Conservation (phyloP, 1,140 invertebrate species). For the Brachionus rotundiformis region DNA sequence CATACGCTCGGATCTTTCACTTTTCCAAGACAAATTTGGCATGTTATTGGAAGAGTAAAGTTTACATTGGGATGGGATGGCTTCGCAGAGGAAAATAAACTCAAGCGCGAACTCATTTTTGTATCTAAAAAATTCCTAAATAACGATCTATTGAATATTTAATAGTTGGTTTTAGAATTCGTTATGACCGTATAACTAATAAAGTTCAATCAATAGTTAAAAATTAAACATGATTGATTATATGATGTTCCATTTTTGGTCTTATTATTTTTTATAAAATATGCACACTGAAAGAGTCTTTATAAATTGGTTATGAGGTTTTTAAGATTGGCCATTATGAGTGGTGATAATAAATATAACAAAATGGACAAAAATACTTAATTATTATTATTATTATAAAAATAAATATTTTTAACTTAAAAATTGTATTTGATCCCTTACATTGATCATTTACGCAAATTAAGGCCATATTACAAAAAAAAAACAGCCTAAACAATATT, state of each 20-base stretch:
- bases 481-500: too few species aligned
- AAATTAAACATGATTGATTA: not conserved
- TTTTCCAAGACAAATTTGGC: slow-evolving; percentile 47
- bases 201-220: not conserved
- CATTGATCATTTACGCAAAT: too few species aligned
- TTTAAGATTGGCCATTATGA: too few species aligned
- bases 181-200: not conserved
- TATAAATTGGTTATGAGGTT: too few species aligned
- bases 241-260: not conserved
- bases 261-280: not conserved
- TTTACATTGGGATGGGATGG: not conserved
- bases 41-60: slow-evolving; percentile 39
- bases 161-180: not conserved
- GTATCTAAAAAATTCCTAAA: not conserved
- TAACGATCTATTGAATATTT: not conserved
- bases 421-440: too few species aligned
- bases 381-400: too few species aligned
- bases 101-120: not conserved
- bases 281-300: too few species aligned
- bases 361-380: too few species aligned
- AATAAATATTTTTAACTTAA: too few species aligned
- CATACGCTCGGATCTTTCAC: slow-evolving; percentile 55
- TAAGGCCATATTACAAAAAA: too few species aligned
- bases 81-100: not conserved
- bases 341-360: too few species aligned